Conservation (phyloP, 2,113 vertebrate species). For the Rattus norvegicus region GRCr8 NC_086027.1:8109501-8110000, state of each 20-base stretch:
- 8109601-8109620: not conserved
- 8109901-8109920: accelerated
- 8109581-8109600: not conserved
- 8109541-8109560: not conserved
- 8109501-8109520: not conserved
- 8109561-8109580: slow-evolving; percentile 10
- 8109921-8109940: not conserved
- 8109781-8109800: not conserved
- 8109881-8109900: not conserved
- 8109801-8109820: not conserved
- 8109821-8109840: not conserved
- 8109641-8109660: not conserved
- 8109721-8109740: not conserved
- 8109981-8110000: not conserved
- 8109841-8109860: not conserved
- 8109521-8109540: not conserved
- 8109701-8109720: not conserved
- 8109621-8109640: not conserved
- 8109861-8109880: not conserved
- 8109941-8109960: not conserved
- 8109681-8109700: not conserved
- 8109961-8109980: not conserved
- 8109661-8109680: not conserved
- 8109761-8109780: not conserved
- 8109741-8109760: not conserved